A percentile compares a stretch with the other conserved stretches of the same genome.
These are phyloP conservation scores for Agonopterix heracliana DNA, from an alignment of 2,888 invertebrate species.

Conservation along the genomic window DNA sequence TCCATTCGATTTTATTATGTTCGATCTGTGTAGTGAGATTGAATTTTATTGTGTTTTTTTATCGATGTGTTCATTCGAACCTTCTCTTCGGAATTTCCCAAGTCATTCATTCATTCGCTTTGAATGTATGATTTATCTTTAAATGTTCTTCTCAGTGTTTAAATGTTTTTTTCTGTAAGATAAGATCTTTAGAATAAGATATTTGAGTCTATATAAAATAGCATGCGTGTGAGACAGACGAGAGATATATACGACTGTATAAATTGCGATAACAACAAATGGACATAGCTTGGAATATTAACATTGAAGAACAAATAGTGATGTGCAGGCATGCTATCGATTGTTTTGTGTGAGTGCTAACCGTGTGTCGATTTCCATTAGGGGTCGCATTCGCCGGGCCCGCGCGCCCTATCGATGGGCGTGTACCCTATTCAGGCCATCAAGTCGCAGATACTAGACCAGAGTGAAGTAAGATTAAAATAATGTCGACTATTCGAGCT, in stretches of 20 bases:
- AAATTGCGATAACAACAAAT: conserved; percentile 35
- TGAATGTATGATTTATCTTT: conserved; percentile 55
- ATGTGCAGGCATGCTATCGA: conserved; percentile 62
- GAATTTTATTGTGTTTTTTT: conserved; percentile 60
- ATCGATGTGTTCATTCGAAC: conserved; percentile 59
- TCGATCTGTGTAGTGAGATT: conserved; percentile 64
- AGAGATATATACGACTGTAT: conserved; percentile 24
- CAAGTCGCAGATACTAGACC: conserved; percentile 90
- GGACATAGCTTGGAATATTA: conserved; percentile 42
- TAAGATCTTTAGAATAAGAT: conserved; percentile 18
- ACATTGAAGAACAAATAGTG: conserved; percentile 22
- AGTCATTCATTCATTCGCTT: conserved; percentile 56
- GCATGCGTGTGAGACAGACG: conserved; percentile 50
- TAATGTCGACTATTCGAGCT: conserved; percentile 58
- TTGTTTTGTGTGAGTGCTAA: conserved; percentile 78
- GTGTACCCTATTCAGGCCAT: conserved; percentile 92
- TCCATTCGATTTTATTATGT: conserved; percentile 55
- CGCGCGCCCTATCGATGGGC: conserved; percentile 92
- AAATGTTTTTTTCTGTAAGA: conserved; percentile 20
- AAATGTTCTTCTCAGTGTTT: conserved; percentile 20
- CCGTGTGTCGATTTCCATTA: conserved; percentile 76
- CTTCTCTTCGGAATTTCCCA: neutral
- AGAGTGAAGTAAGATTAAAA: conserved; percentile 89
- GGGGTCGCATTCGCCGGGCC: conserved; percentile 95
- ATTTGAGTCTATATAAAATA: conserved; percentile 6